Conservation (phyloP, 2,888 invertebrate genomes). For the Ferdinandea cuprea region DNA sequence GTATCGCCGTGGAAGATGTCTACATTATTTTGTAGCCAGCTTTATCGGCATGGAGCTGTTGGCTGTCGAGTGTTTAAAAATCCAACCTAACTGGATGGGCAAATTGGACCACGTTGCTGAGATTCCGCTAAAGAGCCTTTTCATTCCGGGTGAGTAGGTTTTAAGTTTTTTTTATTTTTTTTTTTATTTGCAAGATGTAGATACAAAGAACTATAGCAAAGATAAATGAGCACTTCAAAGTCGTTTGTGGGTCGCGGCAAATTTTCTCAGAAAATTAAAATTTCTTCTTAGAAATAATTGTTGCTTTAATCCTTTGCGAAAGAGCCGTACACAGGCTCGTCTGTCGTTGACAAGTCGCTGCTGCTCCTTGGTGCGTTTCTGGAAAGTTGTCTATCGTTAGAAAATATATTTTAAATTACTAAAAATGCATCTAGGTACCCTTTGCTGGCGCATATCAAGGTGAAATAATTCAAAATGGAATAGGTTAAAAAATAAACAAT, state of each 20-base stretch:
- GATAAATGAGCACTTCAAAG: neutral
- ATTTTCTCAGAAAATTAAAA: conserved; percentile 43
- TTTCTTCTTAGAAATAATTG: conserved; percentile 53
- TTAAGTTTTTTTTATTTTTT: neutral
- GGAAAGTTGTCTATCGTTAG: neutral
- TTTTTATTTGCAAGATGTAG: too few species aligned
- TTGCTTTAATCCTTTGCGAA: conserved; percentile 49
- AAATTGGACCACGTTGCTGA: conserved; percentile 82
- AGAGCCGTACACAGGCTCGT: conserved; percentile 21
- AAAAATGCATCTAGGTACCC: neutral
- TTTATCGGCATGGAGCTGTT: conserved; percentile 86
- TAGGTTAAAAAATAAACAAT: too few species aligned
- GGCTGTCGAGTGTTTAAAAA: conserved; percentile 88
- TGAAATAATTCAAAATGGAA: too few species aligned
- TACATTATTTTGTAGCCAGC: conserved; percentile 89
- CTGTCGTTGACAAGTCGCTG: conserved; percentile 10
- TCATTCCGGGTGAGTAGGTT: conserved; percentile 79
- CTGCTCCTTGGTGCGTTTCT: conserved; percentile 33
- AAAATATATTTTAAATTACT: neutral
- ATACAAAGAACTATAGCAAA: neutral
- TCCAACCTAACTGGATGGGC: conserved; percentile 94
- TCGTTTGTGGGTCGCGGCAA: neutral
- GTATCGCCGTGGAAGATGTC: conserved; percentile 85
- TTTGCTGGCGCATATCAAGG: neutral
- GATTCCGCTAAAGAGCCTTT: conserved; percentile 80